Conservation (phyloP, 2,113 vertebrate species). For the Nematolebias whitei region DNA sequence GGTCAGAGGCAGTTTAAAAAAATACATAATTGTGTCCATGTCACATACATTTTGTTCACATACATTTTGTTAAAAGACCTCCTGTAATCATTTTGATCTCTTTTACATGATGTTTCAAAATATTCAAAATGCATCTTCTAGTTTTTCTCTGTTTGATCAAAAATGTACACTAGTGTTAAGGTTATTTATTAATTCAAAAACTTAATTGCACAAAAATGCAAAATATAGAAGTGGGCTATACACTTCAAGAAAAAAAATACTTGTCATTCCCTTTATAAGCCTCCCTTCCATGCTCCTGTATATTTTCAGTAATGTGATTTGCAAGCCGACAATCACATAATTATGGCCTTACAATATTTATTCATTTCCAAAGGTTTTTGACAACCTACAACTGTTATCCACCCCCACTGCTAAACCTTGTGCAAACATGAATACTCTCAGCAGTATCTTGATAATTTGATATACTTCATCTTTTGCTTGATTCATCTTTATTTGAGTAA, state of each 20-base stretch:
- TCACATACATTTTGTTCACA: no score
- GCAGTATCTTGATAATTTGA: constrained; percentile 52
- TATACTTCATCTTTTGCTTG: constrained; percentile 45
- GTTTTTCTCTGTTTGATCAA: not conserved
- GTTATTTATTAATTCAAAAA: constrained; percentile 35
- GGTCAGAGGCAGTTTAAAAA: no score
- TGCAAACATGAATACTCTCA: constrained; percentile 68
- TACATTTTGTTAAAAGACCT: no score
- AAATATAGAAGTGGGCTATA: constrained; percentile 29
- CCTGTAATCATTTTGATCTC: not conserved
- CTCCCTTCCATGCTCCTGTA: constrained; percentile 64
- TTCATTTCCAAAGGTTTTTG: constrained; percentile 74
- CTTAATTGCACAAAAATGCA: constrained; percentile 35
- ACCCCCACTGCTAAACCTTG: constrained; percentile 68
- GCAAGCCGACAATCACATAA: constrained; percentile 78
- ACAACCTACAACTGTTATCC: constrained; percentile 75
- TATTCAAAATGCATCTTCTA: constrained; percentile 26
- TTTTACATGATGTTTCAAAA: constrained; percentile 7
- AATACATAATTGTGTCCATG: no score
- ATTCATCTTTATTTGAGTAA: constrained; percentile 44
- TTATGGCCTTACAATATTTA: constrained; percentile 78
- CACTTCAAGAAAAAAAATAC: constrained; percentile 11
- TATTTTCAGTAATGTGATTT: constrained; percentile 75
- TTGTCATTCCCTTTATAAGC: constrained; percentile 68
- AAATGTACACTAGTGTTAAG: constrained; percentile 13